Evolutionary conservation across 2,113 vertebrate species (phyloP).

Genomic region (Glaucidium brasilianum): DNA sequence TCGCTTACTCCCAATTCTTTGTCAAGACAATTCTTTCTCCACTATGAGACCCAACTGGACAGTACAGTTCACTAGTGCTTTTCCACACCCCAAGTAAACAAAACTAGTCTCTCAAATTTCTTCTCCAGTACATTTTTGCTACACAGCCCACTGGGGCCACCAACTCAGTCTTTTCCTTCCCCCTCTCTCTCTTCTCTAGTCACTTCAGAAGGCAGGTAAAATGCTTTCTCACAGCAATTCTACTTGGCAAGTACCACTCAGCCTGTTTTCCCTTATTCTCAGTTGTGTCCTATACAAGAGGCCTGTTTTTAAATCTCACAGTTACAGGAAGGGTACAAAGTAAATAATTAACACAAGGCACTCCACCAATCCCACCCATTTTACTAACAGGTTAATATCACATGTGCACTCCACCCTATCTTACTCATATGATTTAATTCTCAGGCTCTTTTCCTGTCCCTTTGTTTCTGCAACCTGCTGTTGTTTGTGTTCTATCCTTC

Average conservation of each 20-base stretch:
- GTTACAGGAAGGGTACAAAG: neutral
- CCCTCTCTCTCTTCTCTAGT: neutral
- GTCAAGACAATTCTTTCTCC: neutral
- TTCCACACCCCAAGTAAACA: neutral
- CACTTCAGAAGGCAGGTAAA: neutral
- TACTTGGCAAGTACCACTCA: neutral
- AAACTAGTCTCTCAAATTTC: neutral
- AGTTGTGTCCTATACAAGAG: neutral
- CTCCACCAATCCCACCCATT: neutral
- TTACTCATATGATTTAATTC: neutral
- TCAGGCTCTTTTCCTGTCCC: neutral
- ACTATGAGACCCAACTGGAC: accelerated
- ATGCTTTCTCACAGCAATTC: neutral
- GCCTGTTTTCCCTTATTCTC: neutral
- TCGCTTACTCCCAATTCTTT: neutral
- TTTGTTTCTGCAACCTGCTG: neutral
- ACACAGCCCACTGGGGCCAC: too few relatives aligned
- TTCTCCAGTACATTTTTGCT: neutral
- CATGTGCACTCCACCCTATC: neutral
- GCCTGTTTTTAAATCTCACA: neutral
- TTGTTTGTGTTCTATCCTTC: neutral
- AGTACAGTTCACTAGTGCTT: neutral
- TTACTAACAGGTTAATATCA: neutral
- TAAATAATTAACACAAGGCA: neutral
- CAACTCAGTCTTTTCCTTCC: accelerated